phyloP scores from a whole-genome alignment of 2,797 vertebrate species.

The Siniperca scherzeri region DNA sequence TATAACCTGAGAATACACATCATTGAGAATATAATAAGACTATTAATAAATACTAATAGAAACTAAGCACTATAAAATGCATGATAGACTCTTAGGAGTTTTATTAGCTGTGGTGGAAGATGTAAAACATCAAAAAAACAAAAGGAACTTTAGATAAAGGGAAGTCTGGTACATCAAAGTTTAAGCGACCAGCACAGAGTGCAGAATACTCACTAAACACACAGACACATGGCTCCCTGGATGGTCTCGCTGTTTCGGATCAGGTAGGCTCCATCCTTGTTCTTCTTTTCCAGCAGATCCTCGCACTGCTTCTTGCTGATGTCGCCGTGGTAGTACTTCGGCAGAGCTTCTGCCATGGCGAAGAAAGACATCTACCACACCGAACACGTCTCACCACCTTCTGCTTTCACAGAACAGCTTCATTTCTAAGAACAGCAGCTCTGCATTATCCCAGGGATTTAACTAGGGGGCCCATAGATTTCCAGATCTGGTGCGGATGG shows the following conservation, averaged over 20 bases:
- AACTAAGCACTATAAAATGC: not conserved
- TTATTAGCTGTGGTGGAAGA: not conserved
- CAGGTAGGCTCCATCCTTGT: constrained; percentile 80
- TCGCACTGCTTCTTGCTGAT: constrained; percentile 77
- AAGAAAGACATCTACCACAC: constrained; percentile 5
- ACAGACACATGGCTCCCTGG: constrained; percentile 83
- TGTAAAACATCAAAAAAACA: not conserved
- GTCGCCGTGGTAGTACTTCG: constrained; percentile 76
- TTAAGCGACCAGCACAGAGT: not conserved
- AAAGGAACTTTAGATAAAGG: not conserved
- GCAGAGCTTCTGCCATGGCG: constrained; percentile 69
- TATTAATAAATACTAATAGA: not conserved
- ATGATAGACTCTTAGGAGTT: too few species aligned
- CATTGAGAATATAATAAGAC: not conserved
- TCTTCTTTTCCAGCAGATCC: constrained; percentile 72
- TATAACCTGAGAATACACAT: not conserved
- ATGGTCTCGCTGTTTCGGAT: constrained; percentile 85
- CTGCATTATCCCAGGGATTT: fast-evolving
- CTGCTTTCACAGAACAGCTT: constrained; percentile 14
- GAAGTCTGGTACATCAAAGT: not conserved
- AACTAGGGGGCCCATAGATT: not conserved
- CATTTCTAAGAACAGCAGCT: not conserved
- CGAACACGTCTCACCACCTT: not conserved
- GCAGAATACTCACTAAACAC: constrained; percentile 82
- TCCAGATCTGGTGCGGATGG: not conserved